These are phyloP conservation scores for Pao palembangensis DNA, from an alignment of 2,113 vertebrate species.

Conservation along the genomic window DNA sequence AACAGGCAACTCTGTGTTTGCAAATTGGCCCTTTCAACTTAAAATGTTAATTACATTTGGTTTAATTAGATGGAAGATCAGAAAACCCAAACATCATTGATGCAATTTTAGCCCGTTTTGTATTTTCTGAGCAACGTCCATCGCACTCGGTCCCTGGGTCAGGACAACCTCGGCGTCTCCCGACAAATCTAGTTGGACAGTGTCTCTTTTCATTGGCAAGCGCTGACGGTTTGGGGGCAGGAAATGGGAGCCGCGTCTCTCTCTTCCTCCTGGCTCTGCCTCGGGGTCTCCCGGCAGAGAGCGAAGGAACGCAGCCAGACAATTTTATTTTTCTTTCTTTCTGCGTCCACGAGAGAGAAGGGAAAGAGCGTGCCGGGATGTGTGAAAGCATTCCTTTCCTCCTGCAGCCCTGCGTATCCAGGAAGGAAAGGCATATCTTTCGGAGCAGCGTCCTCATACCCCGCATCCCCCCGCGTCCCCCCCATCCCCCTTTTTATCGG, in stretches of 20 bases:
- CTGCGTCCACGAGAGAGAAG: constrained; percentile 22
- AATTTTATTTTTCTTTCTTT: constrained; percentile 15
- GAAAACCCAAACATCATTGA: too few relatives aligned
- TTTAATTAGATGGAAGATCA: too few relatives aligned
- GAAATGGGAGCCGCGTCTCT: constrained; percentile 60
- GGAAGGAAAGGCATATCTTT: constrained; percentile 72
- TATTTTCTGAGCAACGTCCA: neutral
- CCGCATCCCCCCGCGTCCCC: neutral
- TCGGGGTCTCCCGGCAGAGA: constrained; percentile 55
- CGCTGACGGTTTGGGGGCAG: constrained; percentile 50
- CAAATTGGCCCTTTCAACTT: neutral
- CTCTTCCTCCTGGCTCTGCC: constrained; percentile 49
- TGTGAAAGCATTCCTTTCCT: constrained; percentile 34
- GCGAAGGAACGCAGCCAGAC: constrained; percentile 46
- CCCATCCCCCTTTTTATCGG: constrained; percentile 55
- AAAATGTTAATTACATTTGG: neutral
- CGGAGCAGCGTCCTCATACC: constrained; percentile 48
- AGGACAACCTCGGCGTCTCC: constrained; percentile 46
- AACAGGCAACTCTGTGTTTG: neutral
- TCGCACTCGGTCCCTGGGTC: constrained; percentile 51
- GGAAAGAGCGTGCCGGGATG: constrained; percentile 11
- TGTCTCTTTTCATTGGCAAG: constrained; percentile 64
- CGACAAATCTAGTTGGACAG: constrained; percentile 49
- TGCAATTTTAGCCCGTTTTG: too few relatives aligned
- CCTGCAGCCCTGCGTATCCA: constrained; percentile 32